A percentile compares a stretch with the other conserved stretches of the same genome.
phyloP scores from a whole-genome alignment of 2,888 invertebrate species.

The Endomychus coccineus region DNA sequence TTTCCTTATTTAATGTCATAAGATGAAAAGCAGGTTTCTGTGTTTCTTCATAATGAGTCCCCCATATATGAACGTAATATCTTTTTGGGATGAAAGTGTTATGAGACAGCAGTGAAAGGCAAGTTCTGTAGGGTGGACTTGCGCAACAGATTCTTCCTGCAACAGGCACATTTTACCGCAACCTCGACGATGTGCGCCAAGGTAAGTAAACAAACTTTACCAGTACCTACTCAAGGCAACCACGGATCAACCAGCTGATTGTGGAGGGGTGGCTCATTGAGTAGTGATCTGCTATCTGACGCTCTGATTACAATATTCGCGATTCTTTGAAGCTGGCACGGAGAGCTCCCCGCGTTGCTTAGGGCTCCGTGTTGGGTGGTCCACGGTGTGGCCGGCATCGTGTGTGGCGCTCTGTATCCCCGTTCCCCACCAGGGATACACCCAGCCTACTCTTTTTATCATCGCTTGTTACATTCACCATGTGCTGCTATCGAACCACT shows the following conservation, averaged over 20 bases:
- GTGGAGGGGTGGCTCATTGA: constrained; percentile 24
- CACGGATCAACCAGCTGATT: not conserved
- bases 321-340: constrained; percentile 31
- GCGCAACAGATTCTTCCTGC: too few relatives aligned
- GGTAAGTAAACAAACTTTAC: too few relatives aligned
- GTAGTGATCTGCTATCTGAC: constrained; percentile 29
- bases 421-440: constrained; percentile 21
- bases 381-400: constrained; percentile 44
- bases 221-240: not conserved
- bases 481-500: constrained; percentile 2
- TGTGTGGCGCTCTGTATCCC: constrained; percentile 39
- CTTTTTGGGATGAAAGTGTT: too few relatives aligned
- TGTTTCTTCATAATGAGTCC: too few relatives aligned
- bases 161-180: too few relatives aligned
- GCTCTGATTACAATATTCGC: constrained; percentile 36
- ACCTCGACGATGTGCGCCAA: too few relatives aligned
- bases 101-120: too few relatives aligned
- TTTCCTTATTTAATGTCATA: too few relatives aligned
- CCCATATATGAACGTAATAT: too few relatives aligned
- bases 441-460: constrained; percentile 6
- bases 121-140: too few relatives aligned
- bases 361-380: constrained; percentile 40
- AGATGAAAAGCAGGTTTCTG: too few relatives aligned
- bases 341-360: constrained; percentile 30
- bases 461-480: constrained; percentile 1